Base-by-base conservation (phyloP, 2,888 invertebrate genomes). In the Caenorhabditis angaria region DNA sequence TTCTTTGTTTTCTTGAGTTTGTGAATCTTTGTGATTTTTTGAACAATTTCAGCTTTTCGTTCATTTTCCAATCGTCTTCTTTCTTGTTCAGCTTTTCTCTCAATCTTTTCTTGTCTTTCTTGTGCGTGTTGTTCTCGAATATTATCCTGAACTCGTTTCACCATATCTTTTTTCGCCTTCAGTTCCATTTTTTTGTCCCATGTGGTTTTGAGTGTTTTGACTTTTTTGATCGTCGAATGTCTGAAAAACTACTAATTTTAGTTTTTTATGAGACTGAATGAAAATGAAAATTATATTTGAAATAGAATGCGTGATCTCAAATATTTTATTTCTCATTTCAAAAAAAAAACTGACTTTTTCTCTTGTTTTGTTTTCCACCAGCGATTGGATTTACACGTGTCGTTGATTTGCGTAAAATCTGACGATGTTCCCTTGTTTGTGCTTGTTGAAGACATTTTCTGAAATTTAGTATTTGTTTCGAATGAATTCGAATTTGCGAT, bases 1-100 rank as follows among this genome's bases (percentile, higher is more conserved):
- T 83, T 85, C 68, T 85, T 85, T 27, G 77, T 77, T 50, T 80
- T 78, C 75, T 83, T 83, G 56, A 85, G 80, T 63, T 85, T 85
- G 28, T 78, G 67, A 18, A 82, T 78, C 60, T 85, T 85, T 20
- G 76, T 79, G 76, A 85, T 84, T 47, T 77, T 72, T 70, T 85
- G 85, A 25, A 85, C 85, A 62, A 85, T 66, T 66, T 85, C 85
- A 2, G 80, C 72, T 67, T 85, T 85, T 28, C 81, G 62, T 61
- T 81, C 82, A 61, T 85, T 85, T 65, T 79, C 83, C 56, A 83
- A 59, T 22, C 85, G 76, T 35, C 85, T 74, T 48, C 80, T 73
- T 65, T 85, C 85, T 57, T 82, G 80, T 51, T 83, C 83, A 66
- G 82, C 83, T 14, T 78, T 76, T 41, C 76, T 47, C 35, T 80